A percentile compares a stretch with the other conserved stretches of the same genome.
phyloP scores from a whole-genome alignment of 2,888 invertebrate species.

The Deilephila porcellus region DNA sequence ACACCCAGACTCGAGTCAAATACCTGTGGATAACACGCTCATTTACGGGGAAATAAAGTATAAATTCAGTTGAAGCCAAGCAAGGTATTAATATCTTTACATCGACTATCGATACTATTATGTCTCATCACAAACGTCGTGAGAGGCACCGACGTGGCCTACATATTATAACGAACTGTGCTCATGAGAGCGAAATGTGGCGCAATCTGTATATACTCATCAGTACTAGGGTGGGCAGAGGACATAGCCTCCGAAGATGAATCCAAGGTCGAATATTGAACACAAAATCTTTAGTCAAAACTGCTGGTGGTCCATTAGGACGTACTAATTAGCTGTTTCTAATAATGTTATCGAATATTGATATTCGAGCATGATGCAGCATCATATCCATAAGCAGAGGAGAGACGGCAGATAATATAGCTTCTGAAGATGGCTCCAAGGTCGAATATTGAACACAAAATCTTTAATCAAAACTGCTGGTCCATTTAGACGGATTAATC shows the following conservation, averaged over 20 bases:
- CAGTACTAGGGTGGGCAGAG: neutral
- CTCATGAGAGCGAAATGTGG: conserved; percentile 29
- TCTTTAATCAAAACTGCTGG: neutral
- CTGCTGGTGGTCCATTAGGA: neutral
- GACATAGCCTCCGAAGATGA: neutral
- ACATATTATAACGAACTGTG: conserved; percentile 39
- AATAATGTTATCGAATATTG: no score
- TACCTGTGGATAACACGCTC: no score
- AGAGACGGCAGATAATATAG: neutral
- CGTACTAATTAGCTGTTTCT: no score
- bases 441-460: neutral
- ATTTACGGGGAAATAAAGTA: no score
- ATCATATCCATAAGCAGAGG: no score
- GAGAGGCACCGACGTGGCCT: conserved; percentile 42
- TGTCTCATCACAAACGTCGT: conserved; percentile 38
- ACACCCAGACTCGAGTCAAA: no score
- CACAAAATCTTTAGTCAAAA: neutral
- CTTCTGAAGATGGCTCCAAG: neutral
- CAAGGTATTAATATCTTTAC: neutral
- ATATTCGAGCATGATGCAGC: no score
- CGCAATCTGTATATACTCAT: conserved; percentile 10
- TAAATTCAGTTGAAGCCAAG: no score
- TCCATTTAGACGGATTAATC: no score
- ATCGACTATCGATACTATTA: conserved; percentile 20
- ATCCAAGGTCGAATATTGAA: neutral